Percentiles rank a stretch among this genome's conserved stretches.
Conservation (phyloP, 2,113 vertebrate species). For the Protomyctophum bolini region DNA sequence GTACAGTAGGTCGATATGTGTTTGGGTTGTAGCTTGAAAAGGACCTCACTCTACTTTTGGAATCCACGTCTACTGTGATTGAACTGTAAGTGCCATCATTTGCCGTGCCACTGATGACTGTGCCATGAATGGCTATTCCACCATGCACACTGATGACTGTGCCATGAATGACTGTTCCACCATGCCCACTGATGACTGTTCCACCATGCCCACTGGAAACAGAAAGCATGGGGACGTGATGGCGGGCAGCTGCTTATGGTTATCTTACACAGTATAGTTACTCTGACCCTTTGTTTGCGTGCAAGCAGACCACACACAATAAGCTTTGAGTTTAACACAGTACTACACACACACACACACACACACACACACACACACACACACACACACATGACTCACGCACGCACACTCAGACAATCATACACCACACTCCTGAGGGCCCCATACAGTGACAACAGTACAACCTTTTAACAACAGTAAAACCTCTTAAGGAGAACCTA, state of each 20-base stretch:
- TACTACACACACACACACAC: background rate
- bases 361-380: background rate
- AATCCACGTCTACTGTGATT: conserved; percentile 1
- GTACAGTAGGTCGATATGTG: background rate
- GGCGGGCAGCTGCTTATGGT: conserved; percentile 41
- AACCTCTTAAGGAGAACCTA: conserved; percentile 6
- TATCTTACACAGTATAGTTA: no score
- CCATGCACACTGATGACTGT: background rate
- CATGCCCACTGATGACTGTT: conserved; percentile 2
- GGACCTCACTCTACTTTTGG: conserved; percentile 5
- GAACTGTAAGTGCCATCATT: background rate
- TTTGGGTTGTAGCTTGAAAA: background rate
- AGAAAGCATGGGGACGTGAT: conserved; percentile 27
- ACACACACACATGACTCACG: background rate
- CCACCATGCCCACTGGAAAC: conserved; percentile 17
- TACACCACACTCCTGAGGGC: conserved; percentile 26
- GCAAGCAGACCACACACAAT: conserved; percentile 47
- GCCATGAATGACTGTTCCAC: conserved; percentile 9
- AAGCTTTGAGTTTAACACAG: conserved; percentile 33
- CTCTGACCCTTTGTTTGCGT: conserved; percentile 35
- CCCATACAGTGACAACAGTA: conserved; percentile 26
- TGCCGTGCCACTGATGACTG: background rate
- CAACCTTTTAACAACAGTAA: conserved; percentile 19
- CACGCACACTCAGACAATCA: conserved; percentile 30
- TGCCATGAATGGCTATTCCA: conserved; percentile 6